Evolutionary conservation across 2,888 invertebrate genomes (phyloP).

Genomic region (Netelia inedita): DNA sequence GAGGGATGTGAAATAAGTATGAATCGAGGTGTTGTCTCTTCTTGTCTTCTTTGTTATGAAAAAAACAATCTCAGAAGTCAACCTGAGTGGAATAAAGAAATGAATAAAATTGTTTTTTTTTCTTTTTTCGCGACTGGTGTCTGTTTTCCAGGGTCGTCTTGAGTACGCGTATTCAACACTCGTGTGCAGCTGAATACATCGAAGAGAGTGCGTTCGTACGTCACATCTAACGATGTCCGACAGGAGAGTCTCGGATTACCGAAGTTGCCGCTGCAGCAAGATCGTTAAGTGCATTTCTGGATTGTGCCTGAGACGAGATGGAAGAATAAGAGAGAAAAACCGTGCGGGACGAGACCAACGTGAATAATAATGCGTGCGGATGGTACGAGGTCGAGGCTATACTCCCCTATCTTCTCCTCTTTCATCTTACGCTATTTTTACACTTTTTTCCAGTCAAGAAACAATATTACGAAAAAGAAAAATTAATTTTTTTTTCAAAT

Average conservation of each 20-base stretch:
- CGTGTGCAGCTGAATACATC: constrained; percentile 13
- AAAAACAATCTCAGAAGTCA: background rate
- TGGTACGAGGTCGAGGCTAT: constrained; percentile 36
- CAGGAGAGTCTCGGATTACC: constrained; percentile 49
- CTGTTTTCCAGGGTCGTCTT: background rate
- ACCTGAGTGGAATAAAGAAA: background rate
- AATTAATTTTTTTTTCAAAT: background rate
- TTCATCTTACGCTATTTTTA: background rate
- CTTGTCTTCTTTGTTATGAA: too few species aligned
- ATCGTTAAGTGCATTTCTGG: constrained; percentile 69
- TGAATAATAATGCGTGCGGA: constrained; percentile 29
- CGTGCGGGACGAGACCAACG: constrained; percentile 7
- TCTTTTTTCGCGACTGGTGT: background rate
- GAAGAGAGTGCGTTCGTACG: constrained; percentile 25
- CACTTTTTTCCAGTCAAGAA: background rate
- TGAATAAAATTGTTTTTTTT: too few species aligned
- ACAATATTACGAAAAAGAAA: background rate
- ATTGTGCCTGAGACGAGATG: constrained; percentile 47
- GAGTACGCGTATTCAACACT: constrained; percentile 15
- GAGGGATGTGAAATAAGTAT: too few species aligned
- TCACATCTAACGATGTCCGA: constrained; percentile 33
- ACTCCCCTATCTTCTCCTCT: constrained; percentile 20
- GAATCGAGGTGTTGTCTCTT: too few species aligned
- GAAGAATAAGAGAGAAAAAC: constrained; percentile 5
- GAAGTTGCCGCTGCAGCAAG: constrained; percentile 36